Base-by-base conservation (phyloP, 2,888 invertebrate species). In the Lasioglossum zephyrum region DNA sequence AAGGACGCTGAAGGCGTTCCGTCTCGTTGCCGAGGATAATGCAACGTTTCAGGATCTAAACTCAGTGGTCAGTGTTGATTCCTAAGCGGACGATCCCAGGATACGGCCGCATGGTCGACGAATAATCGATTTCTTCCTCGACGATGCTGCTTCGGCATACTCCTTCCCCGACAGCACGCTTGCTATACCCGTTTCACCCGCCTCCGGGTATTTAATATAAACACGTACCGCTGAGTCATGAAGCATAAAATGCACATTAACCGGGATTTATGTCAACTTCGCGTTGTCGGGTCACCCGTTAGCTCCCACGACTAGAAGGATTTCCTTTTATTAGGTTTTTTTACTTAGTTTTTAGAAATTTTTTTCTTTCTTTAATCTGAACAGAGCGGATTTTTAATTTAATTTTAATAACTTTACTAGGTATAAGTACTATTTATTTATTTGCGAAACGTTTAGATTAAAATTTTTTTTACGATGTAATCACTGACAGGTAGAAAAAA, bases 11-110 rank as follows among this genome's bases (percentile, higher is more conserved):
- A 36, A 90, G 90, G 87, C 94, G 95, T 95, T 95, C 95, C 95
- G 92, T 94, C 92, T 94, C 94, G 95, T 93, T 95, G 95, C 92
- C 93, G 94, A 92, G 94, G 94, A 95, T 95, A 95, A 95, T 94
- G 88, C 92, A 92, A 90, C 90, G 92, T 93, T 93, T 88, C 93
- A 93, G 93, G 93, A 93, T 92, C 69, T 69, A 93, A 84, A 91
- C 57, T 44, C 87, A 85, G 87, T 84, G 89, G 86, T 81, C 85
- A 87, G 85, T 90, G 91, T 91, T 92, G 92, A 91, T 91, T 89
- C 89, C 91, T 87, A 88, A 88, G 81, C 90, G 74, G 73, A 81
- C 85, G 87, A 87, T 81, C 85, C 79, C 88, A 90, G 92, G 92
- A 92, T 91, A 85, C 88, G 80, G 85, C 73, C 36, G 84, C 85